Evolutionary conservation across 2,888 invertebrate genomes (phyloP).

Genomic region (Dioctria linearis): DNA sequence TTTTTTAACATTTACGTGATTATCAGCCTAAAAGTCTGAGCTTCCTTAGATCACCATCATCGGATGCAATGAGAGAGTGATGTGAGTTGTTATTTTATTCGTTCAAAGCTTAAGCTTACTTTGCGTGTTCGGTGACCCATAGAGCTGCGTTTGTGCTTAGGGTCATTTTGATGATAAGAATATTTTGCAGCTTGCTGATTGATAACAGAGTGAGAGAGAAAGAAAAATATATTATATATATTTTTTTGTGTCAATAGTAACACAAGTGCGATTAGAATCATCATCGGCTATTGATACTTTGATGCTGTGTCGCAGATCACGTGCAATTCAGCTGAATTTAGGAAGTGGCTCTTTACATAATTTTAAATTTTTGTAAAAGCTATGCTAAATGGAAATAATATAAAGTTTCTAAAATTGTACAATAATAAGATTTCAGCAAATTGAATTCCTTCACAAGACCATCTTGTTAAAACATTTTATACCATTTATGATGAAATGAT

Average conservation of each 20-base stretch:
- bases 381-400: no score
- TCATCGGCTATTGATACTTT: neutral
- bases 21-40: no score
- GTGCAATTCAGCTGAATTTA: constrained; percentile 10
- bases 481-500: no score
- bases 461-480: no score
- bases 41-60: neutral
- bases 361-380: no score
- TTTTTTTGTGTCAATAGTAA: no score
- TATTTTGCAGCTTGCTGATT: neutral
- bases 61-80: constrained; percentile 9
- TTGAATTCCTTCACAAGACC: no score
- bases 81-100: neutral
- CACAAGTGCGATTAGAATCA: neutral
- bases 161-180: constrained; percentile 20
- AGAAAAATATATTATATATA: no score
- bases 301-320: neutral
- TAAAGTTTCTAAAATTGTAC: no score
- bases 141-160: constrained; percentile 15
- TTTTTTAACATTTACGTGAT: neutral
- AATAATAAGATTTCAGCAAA: no score
- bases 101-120: neutral
- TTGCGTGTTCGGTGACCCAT: constrained; percentile 13
- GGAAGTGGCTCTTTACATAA: no score
- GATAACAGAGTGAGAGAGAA: no score